These are phyloP conservation scores for Hypotaenidia philippensis DNA, from an alignment of 2,797 vertebrate genomes.

Conservation along the genomic window DNA sequence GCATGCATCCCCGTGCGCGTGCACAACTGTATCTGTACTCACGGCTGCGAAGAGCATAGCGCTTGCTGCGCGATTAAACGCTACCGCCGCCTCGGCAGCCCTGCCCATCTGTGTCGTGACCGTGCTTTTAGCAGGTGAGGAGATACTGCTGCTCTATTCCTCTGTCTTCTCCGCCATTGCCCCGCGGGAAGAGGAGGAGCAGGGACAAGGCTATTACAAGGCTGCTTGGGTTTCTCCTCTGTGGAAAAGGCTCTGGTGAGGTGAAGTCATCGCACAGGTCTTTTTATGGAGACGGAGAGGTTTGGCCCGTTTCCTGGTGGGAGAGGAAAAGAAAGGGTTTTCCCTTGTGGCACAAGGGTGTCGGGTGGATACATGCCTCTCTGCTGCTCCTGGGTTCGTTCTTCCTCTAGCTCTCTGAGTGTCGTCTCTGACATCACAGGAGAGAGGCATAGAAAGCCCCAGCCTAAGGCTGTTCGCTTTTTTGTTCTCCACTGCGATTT, in stretches of 20 bases:
- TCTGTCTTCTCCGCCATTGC: neutral
- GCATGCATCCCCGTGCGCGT: fast-evolving
- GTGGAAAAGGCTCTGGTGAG: neutral
- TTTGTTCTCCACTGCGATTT: neutral
- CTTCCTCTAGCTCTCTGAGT: neutral
- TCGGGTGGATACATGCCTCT: neutral
- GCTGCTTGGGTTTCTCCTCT: neutral
- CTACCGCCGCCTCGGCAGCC: neutral
- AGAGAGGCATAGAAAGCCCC: neutral
- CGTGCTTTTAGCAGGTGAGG: neutral
- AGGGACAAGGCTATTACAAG: slow-evolving; percentile 12
- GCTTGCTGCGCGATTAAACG: neutral
- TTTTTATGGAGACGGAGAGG: neutral
- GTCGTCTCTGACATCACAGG: neutral
- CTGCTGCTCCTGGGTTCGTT: neutral
- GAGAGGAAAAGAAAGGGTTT: slow-evolving; percentile 2
- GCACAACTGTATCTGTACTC: neutral
- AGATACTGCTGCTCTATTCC: neutral
- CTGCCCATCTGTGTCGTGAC: fast-evolving
- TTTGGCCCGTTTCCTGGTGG: slow-evolving; percentile 7
- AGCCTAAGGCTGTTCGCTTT: neutral
- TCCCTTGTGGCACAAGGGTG: neutral
- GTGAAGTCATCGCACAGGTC: neutral
- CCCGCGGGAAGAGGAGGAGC: neutral
- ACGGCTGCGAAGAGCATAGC: neutral